Base-by-base conservation (phyloP, 2,113 vertebrate species). In the Passer montanus region DNA sequence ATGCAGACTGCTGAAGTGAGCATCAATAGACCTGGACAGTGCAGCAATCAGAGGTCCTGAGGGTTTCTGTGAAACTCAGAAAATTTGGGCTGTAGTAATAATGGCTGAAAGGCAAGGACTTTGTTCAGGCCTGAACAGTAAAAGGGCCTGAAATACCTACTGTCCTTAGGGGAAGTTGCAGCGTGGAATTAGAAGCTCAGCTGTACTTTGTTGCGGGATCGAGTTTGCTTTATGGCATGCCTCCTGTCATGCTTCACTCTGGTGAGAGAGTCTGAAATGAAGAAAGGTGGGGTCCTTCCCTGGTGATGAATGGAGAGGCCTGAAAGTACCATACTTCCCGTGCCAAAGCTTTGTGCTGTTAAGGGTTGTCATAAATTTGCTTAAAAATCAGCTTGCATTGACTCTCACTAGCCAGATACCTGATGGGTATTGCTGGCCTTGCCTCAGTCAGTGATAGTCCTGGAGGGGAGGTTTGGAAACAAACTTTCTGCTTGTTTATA, bases 401-500 rank as follows among this genome's bases (percentile, higher is more conserved):
- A 33, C 20, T 73, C 30, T 80, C 2, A 5, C 22, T 24, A 83
- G 37, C 11, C 16, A 16, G 41, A 4, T 73, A 33, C 0, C 0
- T 66, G 43, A 24, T 58, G 60, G 9, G 16, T 86, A 28, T 43
- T 87, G 35, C 50, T 90, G 85, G 62, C 28, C 62, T 92, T 66
- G 37, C 31, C 49, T 91, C n/a, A 30, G 28, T 90, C 31, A 33
- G 28, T 58, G 31, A 9, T 18, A 11, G 10, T 50, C 31, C 72
- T 90, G 85, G 43, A 83, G 35, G 35, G 27, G 15, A 53, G 27
- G 18, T 87, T 53, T 60, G 46, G 53, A 60, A 87, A 46, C 33
- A 59, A 52, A 52, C 19, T 76, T 70, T 52, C 15, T 53, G 15
- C 28, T 72, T 66, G 31, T 50, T 80, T 76, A n/a, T 50, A 11